These are phyloP conservation scores for Micromys minutus DNA, from an alignment of 2,113 vertebrate genomes.

Conservation along the genomic window DNA sequence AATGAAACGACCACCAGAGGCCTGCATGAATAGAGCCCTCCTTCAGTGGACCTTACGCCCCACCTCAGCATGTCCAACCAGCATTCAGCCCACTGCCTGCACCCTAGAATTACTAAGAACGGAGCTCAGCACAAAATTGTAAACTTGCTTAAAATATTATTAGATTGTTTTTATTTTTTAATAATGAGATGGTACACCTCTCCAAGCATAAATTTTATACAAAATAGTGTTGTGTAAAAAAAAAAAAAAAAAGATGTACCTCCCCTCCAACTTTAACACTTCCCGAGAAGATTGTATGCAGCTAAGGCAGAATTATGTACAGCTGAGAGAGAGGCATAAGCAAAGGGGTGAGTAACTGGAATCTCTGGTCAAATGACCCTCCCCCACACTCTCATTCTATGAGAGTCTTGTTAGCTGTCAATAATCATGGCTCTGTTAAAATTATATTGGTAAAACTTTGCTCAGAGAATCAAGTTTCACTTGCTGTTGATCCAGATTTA, in stretches of 20 bases:
- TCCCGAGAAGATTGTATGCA: background rate
- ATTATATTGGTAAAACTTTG: background rate
- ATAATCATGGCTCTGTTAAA: background rate
- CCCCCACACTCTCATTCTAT: background rate
- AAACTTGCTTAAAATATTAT: background rate
- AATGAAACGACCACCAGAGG: too few species aligned
- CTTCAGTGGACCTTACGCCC: background rate
- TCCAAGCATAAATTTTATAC: background rate
- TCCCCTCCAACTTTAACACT: background rate
- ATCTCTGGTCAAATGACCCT: background rate
- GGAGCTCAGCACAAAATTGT: background rate
- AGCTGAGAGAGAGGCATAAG: background rate
- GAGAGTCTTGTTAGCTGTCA: background rate
- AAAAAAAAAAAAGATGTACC: too few species aligned
- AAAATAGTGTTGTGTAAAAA: background rate
- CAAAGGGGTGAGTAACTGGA: background rate
- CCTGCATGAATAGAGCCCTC: background rate
- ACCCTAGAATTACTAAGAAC: background rate
- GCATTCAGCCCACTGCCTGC: background rate
- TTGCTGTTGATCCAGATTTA: too few species aligned
- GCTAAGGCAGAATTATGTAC: background rate
- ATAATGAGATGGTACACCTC: background rate
- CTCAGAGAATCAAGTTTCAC: background rate
- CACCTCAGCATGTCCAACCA: too few species aligned
- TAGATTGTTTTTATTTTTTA: background rate